Base-by-base conservation (phyloP, 2,797 vertebrate species). In the Eospalax fontanierii region DNA sequence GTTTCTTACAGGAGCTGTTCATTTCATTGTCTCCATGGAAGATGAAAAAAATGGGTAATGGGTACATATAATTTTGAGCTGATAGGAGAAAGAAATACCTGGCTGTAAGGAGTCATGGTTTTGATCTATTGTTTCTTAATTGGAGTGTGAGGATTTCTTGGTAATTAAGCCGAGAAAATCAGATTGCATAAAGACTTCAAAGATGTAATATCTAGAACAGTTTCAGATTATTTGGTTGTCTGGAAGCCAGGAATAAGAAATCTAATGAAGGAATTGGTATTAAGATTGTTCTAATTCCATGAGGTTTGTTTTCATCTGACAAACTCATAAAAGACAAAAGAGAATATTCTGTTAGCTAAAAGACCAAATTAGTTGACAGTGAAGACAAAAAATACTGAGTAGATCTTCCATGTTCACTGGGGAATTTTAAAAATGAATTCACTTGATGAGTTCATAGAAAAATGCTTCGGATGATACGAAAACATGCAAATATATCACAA, bases 381-480 rank as follows among this genome's bases (percentile, higher is more conserved):
- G 0, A 0, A 94, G 82, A 75, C 30, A 81, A 92, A 96, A 86
- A 97, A 89, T 91, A 97, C 92, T 97, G 95, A 97, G 95, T 96
- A 97, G 38, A 12, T 18, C 87, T 97, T 98, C 95, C 95, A 93
- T 96, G 95, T 63, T 96, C 63, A 87, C 90, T 83, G 65, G 79
- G 6, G 85, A 1, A 0, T 91, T 95, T 97, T 95, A 95, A 80
- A 46, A 94, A 89, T 97, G 97, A 97, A 94, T 97, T 94, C 96
- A 80, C 92, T 43, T 83, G 92, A 92, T 97, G 94, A 97, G 76
- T 95, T 92, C n/a, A 87, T 87, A 96, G 91, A 98, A 97, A 97
- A 95, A 97, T 97, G 89, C 96, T 97, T 97, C 96, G 97, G 97
- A 97, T 94, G 90, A 96, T 95, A 30, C 83, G 86, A 97, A 94